phyloP scores from a whole-genome alignment of 1,140 invertebrate species.

The Drosophila tristis region DNA sequence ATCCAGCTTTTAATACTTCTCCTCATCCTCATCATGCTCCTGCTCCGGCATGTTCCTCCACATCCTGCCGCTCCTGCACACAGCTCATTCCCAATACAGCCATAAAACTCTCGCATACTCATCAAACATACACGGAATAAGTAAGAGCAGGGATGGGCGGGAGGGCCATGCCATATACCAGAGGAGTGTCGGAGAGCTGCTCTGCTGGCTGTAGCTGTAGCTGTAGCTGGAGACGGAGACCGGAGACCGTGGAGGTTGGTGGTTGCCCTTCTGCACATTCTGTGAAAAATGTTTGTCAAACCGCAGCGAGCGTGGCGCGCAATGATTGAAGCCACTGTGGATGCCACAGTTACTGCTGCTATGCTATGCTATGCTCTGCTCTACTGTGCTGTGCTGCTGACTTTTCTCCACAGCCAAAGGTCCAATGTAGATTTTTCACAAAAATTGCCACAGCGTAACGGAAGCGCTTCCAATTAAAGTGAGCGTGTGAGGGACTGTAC shows the following conservation, averaged over 20 bases:
- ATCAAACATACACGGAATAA: slow-evolving; percentile 72
- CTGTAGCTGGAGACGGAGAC: slow-evolving; percentile 1
- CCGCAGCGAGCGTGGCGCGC: slow-evolving; percentile 74
- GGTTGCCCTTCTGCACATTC: slow-evolving; percentile 66
- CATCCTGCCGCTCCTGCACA: slow-evolving; percentile 2
- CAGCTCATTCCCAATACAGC: slow-evolving; percentile 78
- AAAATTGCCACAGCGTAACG: slow-evolving; percentile 74
- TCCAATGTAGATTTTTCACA: slow-evolving; percentile 71
- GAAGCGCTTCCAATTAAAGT: slow-evolving; percentile 76
- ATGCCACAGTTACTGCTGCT: slow-evolving; percentile 54
- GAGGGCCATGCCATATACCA: slow-evolving; percentile 13
- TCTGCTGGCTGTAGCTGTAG: slow-evolving; percentile 13
- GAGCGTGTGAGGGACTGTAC: slow-evolving; percentile 57
- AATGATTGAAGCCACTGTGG: slow-evolving; percentile 79
- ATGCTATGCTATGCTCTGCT: slow-evolving; percentile 32
- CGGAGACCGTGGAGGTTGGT: slow-evolving; percentile 27
- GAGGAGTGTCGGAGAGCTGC: slow-evolving; percentile 14
- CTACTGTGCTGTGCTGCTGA: slow-evolving; percentile 29
- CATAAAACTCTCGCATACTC: slow-evolving; percentile 79
- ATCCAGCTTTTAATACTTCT: background rate
- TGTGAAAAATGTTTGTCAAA: slow-evolving; percentile 81
- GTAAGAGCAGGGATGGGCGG: background rate
- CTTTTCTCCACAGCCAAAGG: slow-evolving; percentile 38
- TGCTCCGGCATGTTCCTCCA: background rate
- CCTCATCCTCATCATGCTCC: background rate